phyloP scores from a whole-genome alignment of 2,797 vertebrate genomes.

The Tragelaphus oryx region DNA sequence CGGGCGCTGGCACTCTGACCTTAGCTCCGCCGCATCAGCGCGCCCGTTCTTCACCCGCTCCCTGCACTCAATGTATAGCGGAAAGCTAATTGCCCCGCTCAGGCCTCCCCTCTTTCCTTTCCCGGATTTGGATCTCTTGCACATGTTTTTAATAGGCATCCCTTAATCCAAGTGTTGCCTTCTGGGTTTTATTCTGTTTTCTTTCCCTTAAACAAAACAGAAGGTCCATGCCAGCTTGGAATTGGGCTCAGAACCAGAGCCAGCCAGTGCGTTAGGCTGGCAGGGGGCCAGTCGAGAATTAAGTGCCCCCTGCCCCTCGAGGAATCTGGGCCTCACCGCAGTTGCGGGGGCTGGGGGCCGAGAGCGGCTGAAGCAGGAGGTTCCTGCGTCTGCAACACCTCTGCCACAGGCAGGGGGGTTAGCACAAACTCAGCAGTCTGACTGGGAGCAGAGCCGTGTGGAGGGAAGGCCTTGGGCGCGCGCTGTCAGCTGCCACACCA shows the following conservation, averaged over 20 bases:
- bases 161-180: constrained; percentile 52
- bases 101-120: not conserved
- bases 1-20: not conserved
- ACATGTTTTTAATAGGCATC: constrained; percentile 66
- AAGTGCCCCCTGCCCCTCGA: constrained; percentile 51
- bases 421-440: not conserved
- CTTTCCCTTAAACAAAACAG: constrained; percentile 66
- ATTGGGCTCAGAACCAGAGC: constrained; percentile 61
- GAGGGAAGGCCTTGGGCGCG: not conserved
- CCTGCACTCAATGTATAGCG: not conserved
- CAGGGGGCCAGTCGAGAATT: constrained; percentile 68
- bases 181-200: constrained; percentile 64
- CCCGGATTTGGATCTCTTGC: constrained; percentile 63
- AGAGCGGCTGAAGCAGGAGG: not conserved
- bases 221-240: constrained; percentile 68
- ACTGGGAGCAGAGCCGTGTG: not conserved
- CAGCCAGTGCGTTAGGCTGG: constrained; percentile 74
- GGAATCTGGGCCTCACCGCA: constrained; percentile 50
- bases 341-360: not conserved
- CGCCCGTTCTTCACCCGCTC: not conserved
- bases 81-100: not conserved
- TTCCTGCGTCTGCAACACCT: not conserved
- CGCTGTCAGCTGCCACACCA: not conserved
- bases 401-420: not conserved
- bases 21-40: not conserved